Base-by-base conservation (phyloP, 1,140 invertebrate genomes). In the Xylocopa sonorina region DNA sequence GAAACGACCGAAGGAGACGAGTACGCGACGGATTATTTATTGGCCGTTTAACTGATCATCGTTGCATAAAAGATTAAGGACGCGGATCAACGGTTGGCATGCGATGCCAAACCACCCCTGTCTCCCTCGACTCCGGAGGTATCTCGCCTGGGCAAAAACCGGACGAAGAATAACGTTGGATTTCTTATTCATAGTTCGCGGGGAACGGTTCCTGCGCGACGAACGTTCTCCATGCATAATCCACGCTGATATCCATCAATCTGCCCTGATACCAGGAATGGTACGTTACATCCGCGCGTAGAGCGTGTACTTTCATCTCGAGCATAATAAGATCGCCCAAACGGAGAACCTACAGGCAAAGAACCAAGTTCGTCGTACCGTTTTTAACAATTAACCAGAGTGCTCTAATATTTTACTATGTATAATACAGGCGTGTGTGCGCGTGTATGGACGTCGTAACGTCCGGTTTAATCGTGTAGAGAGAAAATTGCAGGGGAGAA, bases 101-200 rank as follows among this genome's bases (percentile, higher is more conserved):
- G 48, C n/a, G 7, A 67, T 51, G 64, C 16, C 51, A 51, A 50
- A 67, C 51, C 32, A 12, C n/a, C 64, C n/a, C 14, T 5, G 21
- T 14, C 12, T 50, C n/a, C 21, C 48, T 38, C 64, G 46, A 51
- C 48, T 51, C 64, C 50, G 64, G 48, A 68, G 64, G 64, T 68
- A 68, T 50, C 29, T 18, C 0, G 7, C n/a, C 64, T 10, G 29
- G 24, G 64, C 32, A 68, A 68, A 51, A 68, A 68, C 64, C 14
- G 12, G 32, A 34, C 64, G 64, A 64, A 43, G 62, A 64, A 68
- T 21, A n/a, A 32, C 29, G 48, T n/a, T 16, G 46, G n/a, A 51
- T 68, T 53, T 68, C 64, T 68, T 68, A 68, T 68, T 68, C 64
- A 68, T 68, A 68, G 64, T 68, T 14, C 48, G 29, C 64, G 46